Evolutionary conservation across 2,797 vertebrate species (phyloP), one percentile per base, ranked within the genome.

Genomic region (Botia almorhae): DNA sequence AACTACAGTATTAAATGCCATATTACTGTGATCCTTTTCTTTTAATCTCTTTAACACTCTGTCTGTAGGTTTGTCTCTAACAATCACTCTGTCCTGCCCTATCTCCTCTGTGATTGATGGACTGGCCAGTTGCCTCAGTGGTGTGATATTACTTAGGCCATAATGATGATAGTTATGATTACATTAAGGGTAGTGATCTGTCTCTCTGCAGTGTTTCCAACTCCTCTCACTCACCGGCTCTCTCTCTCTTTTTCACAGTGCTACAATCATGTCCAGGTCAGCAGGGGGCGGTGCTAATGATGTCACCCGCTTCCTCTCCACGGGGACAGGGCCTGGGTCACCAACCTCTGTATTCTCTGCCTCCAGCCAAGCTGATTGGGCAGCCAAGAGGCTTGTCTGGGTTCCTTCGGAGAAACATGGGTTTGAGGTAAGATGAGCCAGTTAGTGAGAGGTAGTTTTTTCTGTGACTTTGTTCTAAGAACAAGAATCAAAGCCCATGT

Each of bases 391-490:
- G 82, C 93, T 96, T 64, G 95, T 97, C 71, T 98, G 96, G 96
- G 96, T 98, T 85, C 96, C 96, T 0, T 98, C 96, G 0, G 96
- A 97, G 90, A 95, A 96, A 77, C 95, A 96, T 12, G 96, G 96
- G 53, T 98, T 98, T 53, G 96, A 98, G 94, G 94, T 95, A 84
- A 93, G 33, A 26, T 6, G 23, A 16, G 14, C 13, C 3, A 39
- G 55, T 55, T 43, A 33, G 36, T 72, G 50, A 46, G 39, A 48
- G 36, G 19, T n/a, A 11, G 46, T 13, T 17, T 65, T 17, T 16
- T 58, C 78, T 55, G 70, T 73, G 33, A 39, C 7, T 23, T 23
- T 68, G 23, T 4, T 17, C 0, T 63, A 14, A 11, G 60, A 13
- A 14, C 21, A 33, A 16, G 26, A 63, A 16, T 11, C 60, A 29